Evolutionary conservation across 2,797 vertebrate genomes (phyloP), one percentile per base, ranked within the genome.

Genomic region (Phaenicophaeus curvirostris): DNA sequence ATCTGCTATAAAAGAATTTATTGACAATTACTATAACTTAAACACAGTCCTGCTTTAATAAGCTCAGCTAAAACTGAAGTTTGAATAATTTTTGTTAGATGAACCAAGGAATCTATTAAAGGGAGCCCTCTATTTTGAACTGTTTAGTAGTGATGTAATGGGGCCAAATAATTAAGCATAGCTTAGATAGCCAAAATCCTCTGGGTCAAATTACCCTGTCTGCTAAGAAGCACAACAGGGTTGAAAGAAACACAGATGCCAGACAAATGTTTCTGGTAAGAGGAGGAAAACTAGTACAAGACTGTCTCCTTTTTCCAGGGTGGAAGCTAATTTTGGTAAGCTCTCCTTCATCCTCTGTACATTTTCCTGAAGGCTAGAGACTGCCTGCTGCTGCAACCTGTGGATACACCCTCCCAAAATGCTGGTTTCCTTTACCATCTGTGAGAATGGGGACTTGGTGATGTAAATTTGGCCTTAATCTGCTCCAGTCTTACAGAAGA

Each of bases 1-100:
- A 90, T 87, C 89, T 94, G 25, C 92, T 85, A 93, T 95, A 96
- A 96, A 95, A 90, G 53, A 85, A 55, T 96, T 96, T 96, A 95
- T 95, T 96, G 92, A 96, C 92, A 95, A 96, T 92, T 94, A 72
- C 78, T 95, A 50, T 86, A 92, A 87, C 89, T 95, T 95, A 92
- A 96, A 95, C 74, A 93, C 33, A 92, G 85, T 57, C 85, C 65
- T 89, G 61, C 82, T 92, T 85, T 94, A 95, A 92, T 93, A 87
- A 92, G 87, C 63, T 55, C 48, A 33, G 72, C 59, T 93, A 87
- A 93, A 93, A 95, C 74, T 90, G 68, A 93, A 95, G 74, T 79
- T 90, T 24, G 72, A 94, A 93, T 87, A 77, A 73, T 89, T 93
- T 93, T 93, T 94, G 71, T 91, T 85, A 91, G 83, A 68, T 89